Conservation (phyloP, 2,113 vertebrate species). For the Aptenodytes forsteri region DNA sequence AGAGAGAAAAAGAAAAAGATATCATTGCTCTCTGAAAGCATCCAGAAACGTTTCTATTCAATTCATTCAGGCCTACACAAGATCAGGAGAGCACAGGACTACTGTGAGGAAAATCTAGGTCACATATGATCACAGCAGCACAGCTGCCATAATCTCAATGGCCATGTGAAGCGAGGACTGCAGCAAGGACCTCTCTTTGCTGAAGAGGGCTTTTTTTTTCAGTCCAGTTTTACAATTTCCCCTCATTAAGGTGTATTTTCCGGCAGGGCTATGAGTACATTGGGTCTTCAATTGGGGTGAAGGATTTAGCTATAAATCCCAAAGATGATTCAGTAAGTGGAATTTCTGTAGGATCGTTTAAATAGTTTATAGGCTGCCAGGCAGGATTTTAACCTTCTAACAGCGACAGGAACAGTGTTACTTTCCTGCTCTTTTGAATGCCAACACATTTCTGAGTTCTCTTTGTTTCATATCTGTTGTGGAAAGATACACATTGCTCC, state of each 20-base stretch:
- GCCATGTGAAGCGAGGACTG: constrained; percentile 14
- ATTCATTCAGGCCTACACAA: constrained; percentile 7
- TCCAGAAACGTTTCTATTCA: constrained; percentile 35
- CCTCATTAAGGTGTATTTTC: constrained; percentile 33
- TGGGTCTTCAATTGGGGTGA: constrained; percentile 14
- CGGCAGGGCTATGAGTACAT: not conserved
- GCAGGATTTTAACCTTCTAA: constrained; percentile 31
- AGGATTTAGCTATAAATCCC: constrained; percentile 17
- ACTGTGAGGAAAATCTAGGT: constrained; percentile 53
- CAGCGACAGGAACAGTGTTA: not conserved
- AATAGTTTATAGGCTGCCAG: constrained; percentile 23
- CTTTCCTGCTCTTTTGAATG: constrained; percentile 27
- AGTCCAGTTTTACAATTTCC: not conserved
- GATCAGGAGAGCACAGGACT: constrained; percentile 27
- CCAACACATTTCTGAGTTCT: not conserved
- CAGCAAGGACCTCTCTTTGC: not conserved
- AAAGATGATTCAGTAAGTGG: constrained; percentile 16
- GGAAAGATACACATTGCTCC: not conserved
- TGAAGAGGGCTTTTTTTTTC: not conserved
- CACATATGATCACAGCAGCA: constrained; percentile 45
- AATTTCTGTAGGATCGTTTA: constrained; percentile 30
- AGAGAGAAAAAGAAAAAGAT: constrained; percentile 15
- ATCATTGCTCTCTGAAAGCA: constrained; percentile 46
- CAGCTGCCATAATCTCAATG: constrained; percentile 14
- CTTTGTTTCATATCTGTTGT: constrained; percentile 16